Evolutionary conservation across 1,140 invertebrate species (phyloP).

Genomic region (Drosophila ohnishii): DNA sequence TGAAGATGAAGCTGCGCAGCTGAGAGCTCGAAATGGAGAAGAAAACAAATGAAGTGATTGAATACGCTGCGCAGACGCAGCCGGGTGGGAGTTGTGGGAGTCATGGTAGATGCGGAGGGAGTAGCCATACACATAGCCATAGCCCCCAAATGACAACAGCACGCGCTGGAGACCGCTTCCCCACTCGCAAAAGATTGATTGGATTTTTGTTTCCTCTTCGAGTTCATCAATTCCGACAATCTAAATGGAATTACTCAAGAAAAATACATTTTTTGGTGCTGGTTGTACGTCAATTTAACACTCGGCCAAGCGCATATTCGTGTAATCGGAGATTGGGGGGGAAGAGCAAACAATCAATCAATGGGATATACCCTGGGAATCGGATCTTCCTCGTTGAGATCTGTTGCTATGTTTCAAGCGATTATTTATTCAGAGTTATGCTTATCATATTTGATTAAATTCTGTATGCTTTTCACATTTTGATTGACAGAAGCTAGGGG

Average conservation of each 20-base stretch:
- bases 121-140: not conserved
- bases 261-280: constrained; percentile 31
- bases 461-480: not conserved
- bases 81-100: constrained; percentile 13
- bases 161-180: constrained; percentile 56
- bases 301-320: constrained; percentile 23
- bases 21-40: constrained; percentile 13
- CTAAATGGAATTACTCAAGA: constrained; percentile 41
- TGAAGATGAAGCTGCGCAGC: constrained; percentile 20
- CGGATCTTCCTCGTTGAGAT: constrained; percentile 5
- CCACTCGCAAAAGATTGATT: constrained; percentile 67
- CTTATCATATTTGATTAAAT: constrained; percentile 11
- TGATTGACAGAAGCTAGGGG: not conserved
- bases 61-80: constrained; percentile 62
- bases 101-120: constrained; percentile 1
- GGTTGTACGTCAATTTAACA: constrained; percentile 38
- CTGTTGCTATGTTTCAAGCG: not conserved
- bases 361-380: constrained; percentile 21
- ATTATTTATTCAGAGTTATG: constrained; percentile 1
- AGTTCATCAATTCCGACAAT: constrained; percentile 64
- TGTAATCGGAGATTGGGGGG: constrained; percentile 27
- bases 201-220: constrained; percentile 62
- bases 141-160: constrained; percentile 60
- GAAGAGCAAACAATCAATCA: constrained; percentile 31
- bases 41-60: constrained; percentile 79